These are phyloP conservation scores for Crossaster papposus DNA, from an alignment of 53 echinoderm and acorn worm species.

Conservation along the genomic window DNA sequence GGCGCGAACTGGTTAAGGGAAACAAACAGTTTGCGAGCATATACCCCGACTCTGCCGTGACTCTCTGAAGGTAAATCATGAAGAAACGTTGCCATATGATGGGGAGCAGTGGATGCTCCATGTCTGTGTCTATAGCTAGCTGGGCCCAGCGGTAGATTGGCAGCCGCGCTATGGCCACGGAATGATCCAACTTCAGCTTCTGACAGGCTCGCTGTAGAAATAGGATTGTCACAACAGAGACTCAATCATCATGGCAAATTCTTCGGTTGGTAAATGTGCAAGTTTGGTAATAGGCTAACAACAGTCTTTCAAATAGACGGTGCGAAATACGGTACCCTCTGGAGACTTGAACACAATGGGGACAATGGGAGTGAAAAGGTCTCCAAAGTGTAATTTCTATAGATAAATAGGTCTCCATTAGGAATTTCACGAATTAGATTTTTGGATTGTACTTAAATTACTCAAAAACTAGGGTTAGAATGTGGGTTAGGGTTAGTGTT, in stretches of 20 bases:
- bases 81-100: constrained; percentile 94
- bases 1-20: neutral
- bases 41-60: constrained; percentile 62
- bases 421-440: too few relatives aligned
- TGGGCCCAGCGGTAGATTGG: constrained; percentile 94
- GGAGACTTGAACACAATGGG: too few relatives aligned
- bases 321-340: too few relatives aligned
- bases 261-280: neutral
- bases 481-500: too few relatives aligned
- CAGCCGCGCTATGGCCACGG: constrained; percentile 66
- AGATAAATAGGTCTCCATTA: too few relatives aligned
- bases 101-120: constrained; percentile 84
- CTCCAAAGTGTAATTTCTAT: too few relatives aligned
- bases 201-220: constrained; percentile 76
- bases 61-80: constrained; percentile 79
- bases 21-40: too few relatives aligned
- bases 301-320: too few relatives aligned
- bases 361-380: too few relatives aligned
- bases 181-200: constrained; percentile 69
- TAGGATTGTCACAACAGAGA: neutral
- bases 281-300: too few relatives aligned
- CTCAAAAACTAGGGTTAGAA: too few relatives aligned
- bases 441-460: too few relatives aligned
- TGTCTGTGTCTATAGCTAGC: constrained; percentile 81
- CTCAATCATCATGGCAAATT: neutral